Evolutionary conservation across 2,888 invertebrate genomes (phyloP).

Genomic region (Amphipyra tragopoginis): DNA sequence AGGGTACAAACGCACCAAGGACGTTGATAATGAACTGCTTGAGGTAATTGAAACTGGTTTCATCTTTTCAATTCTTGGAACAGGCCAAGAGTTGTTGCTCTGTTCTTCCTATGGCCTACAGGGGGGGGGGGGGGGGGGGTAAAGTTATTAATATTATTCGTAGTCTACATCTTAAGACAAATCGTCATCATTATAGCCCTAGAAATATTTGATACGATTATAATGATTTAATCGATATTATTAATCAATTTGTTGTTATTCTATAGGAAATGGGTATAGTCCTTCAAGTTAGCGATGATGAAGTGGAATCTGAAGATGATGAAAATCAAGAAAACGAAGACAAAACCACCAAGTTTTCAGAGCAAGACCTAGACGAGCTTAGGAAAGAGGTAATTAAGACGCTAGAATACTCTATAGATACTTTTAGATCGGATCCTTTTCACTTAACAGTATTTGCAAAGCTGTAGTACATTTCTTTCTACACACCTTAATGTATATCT

Average conservation of each 20-base stretch:
- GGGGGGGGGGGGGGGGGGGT: too few relatives aligned
- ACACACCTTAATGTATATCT: not conserved
- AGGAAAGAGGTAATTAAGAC: conserved; percentile 73
- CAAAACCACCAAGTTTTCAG: conserved; percentile 72
- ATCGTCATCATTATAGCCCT: too few relatives aligned
- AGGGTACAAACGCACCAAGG: conserved; percentile 96
- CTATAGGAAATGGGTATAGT: conserved; percentile 83
- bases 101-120: too few relatives aligned
- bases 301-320: conserved; percentile 67
- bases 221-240: not conserved
- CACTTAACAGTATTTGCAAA: too few relatives aligned
- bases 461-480: too few relatives aligned
- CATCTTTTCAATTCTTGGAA: not conserved
- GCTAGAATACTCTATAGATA: too few relatives aligned
- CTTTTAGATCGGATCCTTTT: too few relatives aligned
- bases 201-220: too few relatives aligned
- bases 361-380: conserved; percentile 80
- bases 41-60: conserved; percentile 70
- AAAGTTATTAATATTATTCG: too few relatives aligned
- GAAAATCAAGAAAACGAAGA: conserved; percentile 73
- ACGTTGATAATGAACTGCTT: conserved; percentile 93
- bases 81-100: not conserved
- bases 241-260: conserved; percentile 18
- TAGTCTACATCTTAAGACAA: too few relatives aligned
- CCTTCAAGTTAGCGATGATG: conserved; percentile 79